phyloP scores from a whole-genome alignment of 2,113 vertebrate species.

The Ptilonorhynchus violaceus region DNA sequence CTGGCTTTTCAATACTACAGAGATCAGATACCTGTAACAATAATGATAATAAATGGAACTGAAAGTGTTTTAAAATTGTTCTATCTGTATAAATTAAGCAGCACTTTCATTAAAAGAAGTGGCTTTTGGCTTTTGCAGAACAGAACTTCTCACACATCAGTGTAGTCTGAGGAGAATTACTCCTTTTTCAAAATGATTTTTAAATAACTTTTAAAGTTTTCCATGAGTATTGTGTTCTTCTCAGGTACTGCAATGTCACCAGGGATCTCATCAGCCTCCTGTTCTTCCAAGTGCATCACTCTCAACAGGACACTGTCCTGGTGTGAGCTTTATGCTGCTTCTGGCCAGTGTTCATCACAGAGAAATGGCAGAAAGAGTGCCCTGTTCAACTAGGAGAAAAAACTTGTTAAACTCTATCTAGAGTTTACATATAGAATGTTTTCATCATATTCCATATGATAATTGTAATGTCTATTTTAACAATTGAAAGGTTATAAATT shows the following conservation, averaged over 20 bases:
- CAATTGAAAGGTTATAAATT: not conserved
- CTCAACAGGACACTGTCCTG: not conserved
- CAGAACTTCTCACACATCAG: accelerated
- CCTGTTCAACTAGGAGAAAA: not conserved
- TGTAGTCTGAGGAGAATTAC: not conserved
- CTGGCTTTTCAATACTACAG: not conserved
- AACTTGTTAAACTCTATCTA: accelerated
- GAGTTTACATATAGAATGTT: not conserved
- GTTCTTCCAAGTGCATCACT: not conserved
- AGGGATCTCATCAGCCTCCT: not conserved
- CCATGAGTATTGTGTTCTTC: accelerated
- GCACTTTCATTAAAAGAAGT: not conserved
- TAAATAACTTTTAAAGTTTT: not conserved
- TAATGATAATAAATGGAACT: not conserved
- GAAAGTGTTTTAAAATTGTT: not conserved
- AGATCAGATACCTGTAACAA: not conserved
- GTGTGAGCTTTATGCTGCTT: not conserved
- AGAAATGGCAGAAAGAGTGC: not conserved
- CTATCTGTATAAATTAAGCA: not conserved
- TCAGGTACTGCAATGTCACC: not conserved
- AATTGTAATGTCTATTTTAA: not conserved
- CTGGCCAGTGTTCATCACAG: not conserved
- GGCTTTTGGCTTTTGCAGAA: not conserved
- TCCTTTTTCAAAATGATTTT: not conserved
- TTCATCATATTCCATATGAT: not conserved